Evolutionary conservation across 2,888 invertebrate genomes (phyloP), one percentile per base, ranked within the genome.

Genomic region (Drosophila prostipennis): DNA sequence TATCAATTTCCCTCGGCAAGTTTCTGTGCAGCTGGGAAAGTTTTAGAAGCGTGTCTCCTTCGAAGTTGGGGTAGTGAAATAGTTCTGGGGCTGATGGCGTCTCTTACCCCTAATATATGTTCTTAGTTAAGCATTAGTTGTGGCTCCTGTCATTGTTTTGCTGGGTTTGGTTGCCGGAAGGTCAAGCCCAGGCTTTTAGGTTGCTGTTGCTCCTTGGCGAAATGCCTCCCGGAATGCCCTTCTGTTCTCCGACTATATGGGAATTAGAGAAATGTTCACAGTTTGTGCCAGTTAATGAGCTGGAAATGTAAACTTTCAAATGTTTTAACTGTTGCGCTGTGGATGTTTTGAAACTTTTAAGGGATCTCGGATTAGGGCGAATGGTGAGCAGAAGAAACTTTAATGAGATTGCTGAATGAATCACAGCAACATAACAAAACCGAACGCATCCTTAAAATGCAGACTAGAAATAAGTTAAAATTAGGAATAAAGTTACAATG

Each of bases 261-360:
- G 48, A 40, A 53, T 58, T 29, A 48, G 51, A 58, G 54, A 74
- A 42, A 55, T 79, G 74, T 87, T 82, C 68, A 54, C 61, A 73
- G 61, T 86, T 83, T 78, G 72, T 42, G 64, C 83, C 67, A 74
- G 72, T 87, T 88, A 82, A 82, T 82, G 87, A 86, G 78, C 76
- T 82, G 82, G 78, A 88, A 82, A 88, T 72, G 82, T 69, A 67
- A 81, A 76, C 59, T 79, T 84, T 78, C 61, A 48, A 73, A 57
- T 49, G 58, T 57, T 56, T 53, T 45, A 49, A 54, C 57, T 70
- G 68, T 75, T 76, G 84, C 48, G 43, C 43, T 46, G 49, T 51
- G 19, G 37, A n/a, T 72, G 34, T 32, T 43, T 26, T 6, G 19
- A 26, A 74, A 49, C 14, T 56, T 46, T 45, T 34, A 51, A 43